Conservation (phyloP, 1,140 invertebrate genomes). For the Pseudomyrmex pallidus region DNA sequence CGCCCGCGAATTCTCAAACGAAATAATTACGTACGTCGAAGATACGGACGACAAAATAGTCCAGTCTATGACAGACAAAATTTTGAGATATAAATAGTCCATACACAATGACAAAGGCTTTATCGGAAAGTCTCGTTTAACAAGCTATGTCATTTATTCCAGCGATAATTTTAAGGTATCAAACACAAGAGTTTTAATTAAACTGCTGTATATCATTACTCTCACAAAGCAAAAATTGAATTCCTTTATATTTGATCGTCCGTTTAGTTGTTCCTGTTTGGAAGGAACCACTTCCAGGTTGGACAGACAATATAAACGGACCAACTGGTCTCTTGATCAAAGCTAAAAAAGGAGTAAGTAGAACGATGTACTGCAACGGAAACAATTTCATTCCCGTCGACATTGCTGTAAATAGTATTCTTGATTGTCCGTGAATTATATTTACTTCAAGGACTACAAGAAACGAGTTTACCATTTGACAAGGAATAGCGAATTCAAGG, state of each 20-base stretch:
- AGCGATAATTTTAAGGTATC: slow-evolving; percentile 92
- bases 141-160: slow-evolving; percentile 92
- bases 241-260: neutral
- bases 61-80: slow-evolving; percentile 89
- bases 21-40: slow-evolving; percentile 94
- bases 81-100: slow-evolving; percentile 95
- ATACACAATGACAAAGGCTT: slow-evolving; percentile 96
- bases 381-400: no score
- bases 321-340: no score
- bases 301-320: no score
- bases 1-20: slow-evolving; percentile 94
- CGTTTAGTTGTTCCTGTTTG: no score
- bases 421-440: no score
- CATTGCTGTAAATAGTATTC: no score
- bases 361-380: no score
- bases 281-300: no score
- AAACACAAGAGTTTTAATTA: neutral
- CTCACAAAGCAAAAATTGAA: neutral
- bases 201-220: neutral
- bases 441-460: no score
- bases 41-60: slow-evolving; percentile 94
- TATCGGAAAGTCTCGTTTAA: slow-evolving; percentile 93
- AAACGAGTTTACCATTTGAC: no score
- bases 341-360: no score
- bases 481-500: no score